phyloP scores from a whole-genome alignment of 1,140 invertebrate genomes.

The Drosophila parabipectinata region DNA sequence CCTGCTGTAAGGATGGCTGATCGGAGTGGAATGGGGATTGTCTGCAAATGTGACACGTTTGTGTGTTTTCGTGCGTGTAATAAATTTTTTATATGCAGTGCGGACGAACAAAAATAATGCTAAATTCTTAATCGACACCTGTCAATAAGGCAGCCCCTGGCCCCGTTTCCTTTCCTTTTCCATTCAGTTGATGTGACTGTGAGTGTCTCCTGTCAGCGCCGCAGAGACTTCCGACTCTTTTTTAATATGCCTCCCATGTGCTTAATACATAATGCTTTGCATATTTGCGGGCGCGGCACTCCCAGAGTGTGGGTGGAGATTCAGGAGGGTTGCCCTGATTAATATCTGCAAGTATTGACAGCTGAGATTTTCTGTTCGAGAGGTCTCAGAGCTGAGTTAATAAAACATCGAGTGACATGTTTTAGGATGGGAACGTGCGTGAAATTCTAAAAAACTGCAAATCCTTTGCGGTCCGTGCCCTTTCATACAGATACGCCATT shows the following conservation, averaged over 20 bases:
- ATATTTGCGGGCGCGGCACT: slow-evolving; percentile 23
- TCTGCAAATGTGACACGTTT: slow-evolving; percentile 74
- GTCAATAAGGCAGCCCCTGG: slow-evolving; percentile 61
- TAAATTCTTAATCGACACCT: slow-evolving; percentile 82
- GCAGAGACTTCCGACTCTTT: slow-evolving; percentile 31
- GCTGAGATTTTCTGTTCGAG: slow-evolving; percentile 62
- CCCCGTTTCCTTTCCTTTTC: slow-evolving; percentile 1
- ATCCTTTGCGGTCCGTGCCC: slow-evolving; percentile 24
- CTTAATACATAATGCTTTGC: slow-evolving; percentile 57
- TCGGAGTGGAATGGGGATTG: background rate
- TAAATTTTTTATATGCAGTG: slow-evolving; percentile 79
- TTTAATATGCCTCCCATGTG: slow-evolving; percentile 74
- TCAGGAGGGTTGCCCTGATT: slow-evolving; percentile 52
- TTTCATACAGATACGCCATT: slow-evolving; percentile 15
- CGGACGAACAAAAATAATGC: slow-evolving; percentile 74
- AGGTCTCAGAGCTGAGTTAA: slow-evolving; percentile 56
- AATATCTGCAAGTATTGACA: slow-evolving; percentile 78
- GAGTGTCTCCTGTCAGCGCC: slow-evolving; percentile 23
- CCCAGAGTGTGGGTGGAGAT: background rate
- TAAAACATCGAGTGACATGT: slow-evolving; percentile 73
- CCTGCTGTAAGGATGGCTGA: slow-evolving; percentile 7
- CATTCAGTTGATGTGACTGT: slow-evolving; percentile 46
- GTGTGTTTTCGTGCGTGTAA: slow-evolving; percentile 81
- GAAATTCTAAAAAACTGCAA: slow-evolving; percentile 55
- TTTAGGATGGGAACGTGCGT: slow-evolving; percentile 58